phyloP scores from a whole-genome alignment of 2,888 invertebrate species.

The Amiota communis region DNA sequence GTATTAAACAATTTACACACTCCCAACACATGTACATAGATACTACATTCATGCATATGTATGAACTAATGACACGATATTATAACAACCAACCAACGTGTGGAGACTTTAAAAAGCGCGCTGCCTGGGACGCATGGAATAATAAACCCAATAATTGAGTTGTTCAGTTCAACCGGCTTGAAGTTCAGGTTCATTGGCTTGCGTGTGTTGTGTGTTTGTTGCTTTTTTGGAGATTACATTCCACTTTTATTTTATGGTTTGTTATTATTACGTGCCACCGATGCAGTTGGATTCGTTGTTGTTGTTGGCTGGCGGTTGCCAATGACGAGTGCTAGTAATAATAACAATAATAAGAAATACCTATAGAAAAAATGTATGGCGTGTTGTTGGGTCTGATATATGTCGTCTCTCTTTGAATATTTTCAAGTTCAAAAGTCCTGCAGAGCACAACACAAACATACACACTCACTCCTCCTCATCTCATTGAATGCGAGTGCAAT shows the following conservation, averaged over 20 bases:
- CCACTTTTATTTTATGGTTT: constrained; percentile 29
- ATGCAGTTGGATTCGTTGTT: constrained; percentile 11
- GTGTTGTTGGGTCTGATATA: too few species aligned
- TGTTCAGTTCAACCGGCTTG: constrained; percentile 32
- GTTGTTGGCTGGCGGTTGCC: constrained; percentile 25
- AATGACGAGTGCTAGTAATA: constrained; percentile 13
- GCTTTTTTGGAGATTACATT: constrained; percentile 38
- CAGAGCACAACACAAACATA: too few species aligned
- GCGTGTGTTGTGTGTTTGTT: constrained; percentile 56
- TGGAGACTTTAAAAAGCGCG: constrained; percentile 50
- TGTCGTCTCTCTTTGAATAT: too few species aligned
- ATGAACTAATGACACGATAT: constrained; percentile 38
- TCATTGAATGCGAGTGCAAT: background rate
- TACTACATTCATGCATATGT: constrained; percentile 3
- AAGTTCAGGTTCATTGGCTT: constrained; percentile 66
- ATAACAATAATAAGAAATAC: constrained; percentile 3
- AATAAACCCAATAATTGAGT: constrained; percentile 11
- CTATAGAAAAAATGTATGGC: constrained; percentile 5
- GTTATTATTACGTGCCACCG: constrained; percentile 2
- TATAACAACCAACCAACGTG: constrained; percentile 33
- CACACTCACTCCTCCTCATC: background rate
- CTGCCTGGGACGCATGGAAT: constrained; percentile 45
- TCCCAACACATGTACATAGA: constrained; percentile 1
- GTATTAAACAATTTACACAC: constrained; percentile 12
- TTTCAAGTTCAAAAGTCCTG: constrained; percentile 43